Evolutionary conservation across 1,140 invertebrate species (phyloP).

Genomic region (Pseudoatta argentina): DNA sequence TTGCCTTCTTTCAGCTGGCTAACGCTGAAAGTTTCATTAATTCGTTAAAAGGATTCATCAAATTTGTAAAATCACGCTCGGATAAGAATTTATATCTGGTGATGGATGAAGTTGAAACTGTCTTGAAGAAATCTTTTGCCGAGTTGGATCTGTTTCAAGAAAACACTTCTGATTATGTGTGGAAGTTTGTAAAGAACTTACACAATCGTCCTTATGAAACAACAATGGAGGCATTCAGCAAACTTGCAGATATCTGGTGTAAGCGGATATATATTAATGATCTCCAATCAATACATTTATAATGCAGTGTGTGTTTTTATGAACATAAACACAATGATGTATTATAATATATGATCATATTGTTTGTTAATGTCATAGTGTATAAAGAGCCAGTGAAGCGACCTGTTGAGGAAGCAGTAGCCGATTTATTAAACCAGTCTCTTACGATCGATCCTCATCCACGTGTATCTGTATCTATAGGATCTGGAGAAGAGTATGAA

Average conservation of each 20-base stretch:
- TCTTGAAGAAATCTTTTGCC: constrained; percentile 93
- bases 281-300: background rate
- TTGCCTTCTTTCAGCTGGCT: constrained; percentile 94
- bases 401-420: constrained; percentile 87
- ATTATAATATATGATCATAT: background rate
- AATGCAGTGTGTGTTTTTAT: background rate
- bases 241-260: constrained; percentile 91
- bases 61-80: constrained; percentile 89
- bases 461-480: constrained; percentile 83
- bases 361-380: constrained; percentile 79
- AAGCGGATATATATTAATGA: constrained; percentile 67
- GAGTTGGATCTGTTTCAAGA: constrained; percentile 94
- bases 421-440: constrained; percentile 88
- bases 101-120: constrained; percentile 88
- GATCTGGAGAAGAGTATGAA: constrained; percentile 89
- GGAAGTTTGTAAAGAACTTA: constrained; percentile 91
- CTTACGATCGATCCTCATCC: constrained; percentile 83
- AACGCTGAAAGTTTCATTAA: constrained; percentile 93
- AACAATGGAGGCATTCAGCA: constrained; percentile 93
- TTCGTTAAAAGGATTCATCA: constrained; percentile 88
- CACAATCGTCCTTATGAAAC: constrained; percentile 93
- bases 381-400: constrained; percentile 86
- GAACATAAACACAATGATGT: background rate
- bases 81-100: constrained; percentile 91
- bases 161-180: constrained; percentile 88